Evolutionary conservation across 2,113 vertebrate species (phyloP).

Genomic region (Nesoenas mayeri): DNA sequence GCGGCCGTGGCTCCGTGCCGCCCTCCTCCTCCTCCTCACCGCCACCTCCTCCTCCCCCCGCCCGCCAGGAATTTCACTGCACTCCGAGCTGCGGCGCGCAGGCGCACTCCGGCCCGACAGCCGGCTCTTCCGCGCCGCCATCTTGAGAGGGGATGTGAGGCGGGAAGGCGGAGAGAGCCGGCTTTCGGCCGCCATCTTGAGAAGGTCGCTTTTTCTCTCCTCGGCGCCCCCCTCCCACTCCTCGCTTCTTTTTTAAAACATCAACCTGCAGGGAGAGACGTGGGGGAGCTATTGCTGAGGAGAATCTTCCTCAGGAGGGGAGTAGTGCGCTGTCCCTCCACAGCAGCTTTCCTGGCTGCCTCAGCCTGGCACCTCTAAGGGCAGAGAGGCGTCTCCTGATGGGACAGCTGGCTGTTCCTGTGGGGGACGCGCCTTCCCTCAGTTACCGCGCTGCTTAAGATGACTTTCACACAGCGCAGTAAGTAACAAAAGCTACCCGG

Average conservation of each 20-base stretch:
- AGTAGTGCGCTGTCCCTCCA: rapidly evolving
- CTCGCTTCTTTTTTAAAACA: rapidly evolving
- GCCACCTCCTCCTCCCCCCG: slow-evolving; percentile 24
- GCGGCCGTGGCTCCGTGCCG: slow-evolving; percentile 33
- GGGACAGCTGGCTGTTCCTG: neutral
- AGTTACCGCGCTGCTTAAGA: neutral
- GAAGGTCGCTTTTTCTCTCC: slow-evolving; percentile 25
- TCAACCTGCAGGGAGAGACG: neutral
- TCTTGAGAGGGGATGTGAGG: neutral
- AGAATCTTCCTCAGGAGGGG: neutral
- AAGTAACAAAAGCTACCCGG: neutral
- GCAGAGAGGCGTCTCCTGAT: neutral
- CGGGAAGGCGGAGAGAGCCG: neutral
- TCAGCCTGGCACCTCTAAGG: neutral
- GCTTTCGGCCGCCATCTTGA: slow-evolving; percentile 52
- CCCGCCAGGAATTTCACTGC: slow-evolving; percentile 62
- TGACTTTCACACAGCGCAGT: neutral
- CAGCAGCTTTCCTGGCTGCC: neutral
- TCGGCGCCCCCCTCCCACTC: too few relatives aligned
- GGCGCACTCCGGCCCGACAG: neutral
- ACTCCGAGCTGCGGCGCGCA: slow-evolving; percentile 49
- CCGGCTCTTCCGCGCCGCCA: slow-evolving; percentile 40
- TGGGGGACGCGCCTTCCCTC: neutral
- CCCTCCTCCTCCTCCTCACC: neutral
- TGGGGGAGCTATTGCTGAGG: rapidly evolving